A percentile compares a stretch with the other conserved stretches of the same genome.
Evolutionary conservation across 1,140 invertebrate species (phyloP).

Genomic region (Zophobas atratus): DNA sequence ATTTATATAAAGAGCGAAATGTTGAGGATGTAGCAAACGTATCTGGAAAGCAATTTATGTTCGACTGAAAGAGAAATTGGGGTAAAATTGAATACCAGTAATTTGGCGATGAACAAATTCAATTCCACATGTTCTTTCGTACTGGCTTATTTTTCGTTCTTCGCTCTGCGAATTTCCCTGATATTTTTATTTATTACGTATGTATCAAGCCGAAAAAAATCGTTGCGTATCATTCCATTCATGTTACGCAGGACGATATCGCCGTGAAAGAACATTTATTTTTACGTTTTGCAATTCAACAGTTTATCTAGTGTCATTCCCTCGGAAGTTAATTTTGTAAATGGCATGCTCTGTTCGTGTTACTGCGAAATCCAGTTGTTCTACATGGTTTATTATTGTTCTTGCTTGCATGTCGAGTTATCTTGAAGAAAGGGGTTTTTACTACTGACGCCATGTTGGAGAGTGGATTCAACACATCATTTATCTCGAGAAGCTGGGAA

Average conservation of each 20-base stretch:
- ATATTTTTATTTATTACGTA: conserved; percentile 40
- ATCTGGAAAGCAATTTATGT: conserved; percentile 39
- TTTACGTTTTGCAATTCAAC: conserved; percentile 42
- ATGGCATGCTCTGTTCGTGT: conserved; percentile 35
- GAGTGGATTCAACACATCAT: not conserved
- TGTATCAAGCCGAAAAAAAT: conserved; percentile 24
- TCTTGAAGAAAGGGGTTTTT: conserved; percentile 25
- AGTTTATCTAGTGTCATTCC: conserved; percentile 34
- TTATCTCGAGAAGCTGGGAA: conserved; percentile 1
- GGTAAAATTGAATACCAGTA: conserved; percentile 43
- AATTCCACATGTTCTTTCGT: conserved; percentile 38
- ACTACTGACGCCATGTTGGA: not conserved
- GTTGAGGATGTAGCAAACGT: conserved; percentile 32
- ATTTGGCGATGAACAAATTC: conserved; percentile 40
- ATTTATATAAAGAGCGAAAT: conserved; percentile 34
- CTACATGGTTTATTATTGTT: conserved; percentile 40
- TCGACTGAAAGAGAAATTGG: conserved; percentile 40
- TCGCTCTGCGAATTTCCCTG: not conserved
- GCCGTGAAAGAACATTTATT: conserved; percentile 29
- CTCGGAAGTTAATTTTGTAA: conserved; percentile 36
- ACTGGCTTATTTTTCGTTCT: conserved; percentile 32
- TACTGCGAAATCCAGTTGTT: conserved; percentile 38
- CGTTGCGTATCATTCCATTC: not conserved
- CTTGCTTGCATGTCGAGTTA: conserved; percentile 21
- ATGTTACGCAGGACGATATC: not conserved